phyloP scores from a whole-genome alignment of 2,888 invertebrate genomes.

The Perithous albicinctus region DNA sequence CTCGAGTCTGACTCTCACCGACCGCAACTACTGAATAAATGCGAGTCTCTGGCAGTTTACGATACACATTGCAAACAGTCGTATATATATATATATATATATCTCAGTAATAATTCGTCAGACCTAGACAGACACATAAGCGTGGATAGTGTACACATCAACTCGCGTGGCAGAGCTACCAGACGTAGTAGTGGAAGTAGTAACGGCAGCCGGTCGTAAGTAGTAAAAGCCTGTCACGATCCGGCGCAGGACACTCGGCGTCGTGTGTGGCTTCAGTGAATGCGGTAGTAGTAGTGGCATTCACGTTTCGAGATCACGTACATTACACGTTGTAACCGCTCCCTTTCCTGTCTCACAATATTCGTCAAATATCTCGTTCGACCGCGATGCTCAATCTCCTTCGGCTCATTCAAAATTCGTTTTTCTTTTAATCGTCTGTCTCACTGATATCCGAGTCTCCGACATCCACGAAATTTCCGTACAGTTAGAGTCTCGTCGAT shows the following conservation, averaged over 20 bases:
- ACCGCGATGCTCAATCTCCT: neutral
- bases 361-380: neutral
- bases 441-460: neutral
- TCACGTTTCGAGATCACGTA: conserved; percentile 54
- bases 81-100: no score
- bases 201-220: conserved; percentile 46
- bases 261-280: conserved; percentile 51
- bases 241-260: conserved; percentile 58
- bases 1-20: conserved; percentile 19
- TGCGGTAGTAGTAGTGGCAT: conserved; percentile 50
- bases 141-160: neutral
- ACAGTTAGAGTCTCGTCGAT: conserved; percentile 34
- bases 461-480: no score
- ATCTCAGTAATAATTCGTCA: conserved; percentile 14
- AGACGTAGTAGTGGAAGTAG: conserved; percentile 48
- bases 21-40: conserved; percentile 39
- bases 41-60: conserved; percentile 5
- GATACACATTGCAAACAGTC: conserved; percentile 14
- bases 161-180: conserved; percentile 19
- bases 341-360: conserved; percentile 11
- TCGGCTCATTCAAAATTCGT: neutral
- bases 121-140: neutral
- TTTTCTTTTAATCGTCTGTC: neutral
- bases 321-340: conserved; percentile 50
- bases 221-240: conserved; percentile 64